phyloP scores from a whole-genome alignment of 2,888 invertebrate species.

The Pseudeuparius sepicola region DNA sequence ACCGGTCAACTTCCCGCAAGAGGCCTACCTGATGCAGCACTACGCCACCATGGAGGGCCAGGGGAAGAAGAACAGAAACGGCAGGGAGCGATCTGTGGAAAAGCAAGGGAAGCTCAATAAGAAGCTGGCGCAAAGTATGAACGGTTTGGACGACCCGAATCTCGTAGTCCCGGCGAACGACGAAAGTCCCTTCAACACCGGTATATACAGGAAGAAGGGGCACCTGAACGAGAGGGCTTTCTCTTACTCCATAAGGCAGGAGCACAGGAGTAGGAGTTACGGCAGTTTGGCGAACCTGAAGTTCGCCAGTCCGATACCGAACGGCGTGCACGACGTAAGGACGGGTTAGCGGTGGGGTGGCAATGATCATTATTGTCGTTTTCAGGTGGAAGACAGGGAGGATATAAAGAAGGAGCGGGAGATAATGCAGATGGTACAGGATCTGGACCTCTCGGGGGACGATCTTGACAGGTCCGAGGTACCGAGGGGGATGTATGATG shows the following conservation, averaged over 20 bases:
- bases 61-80: constrained; percentile 36
- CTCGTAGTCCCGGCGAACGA: constrained; percentile 29
- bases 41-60: constrained; percentile 45
- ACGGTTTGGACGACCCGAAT: constrained; percentile 47
- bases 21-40: constrained; percentile 48
- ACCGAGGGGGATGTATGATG: constrained; percentile 50
- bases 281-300: constrained; percentile 85
- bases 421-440: constrained; percentile 89
- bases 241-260: constrained; percentile 87
- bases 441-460: constrained; percentile 71
- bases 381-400: constrained; percentile 56
- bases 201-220: constrained; percentile 84
- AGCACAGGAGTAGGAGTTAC: constrained; percentile 86
- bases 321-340: constrained; percentile 38
- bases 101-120: constrained; percentile 40
- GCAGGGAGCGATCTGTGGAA: constrained; percentile 45
- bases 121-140: constrained; percentile 60
- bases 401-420: constrained; percentile 83
- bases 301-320: constrained; percentile 63
- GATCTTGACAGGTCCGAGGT: constrained; percentile 59
- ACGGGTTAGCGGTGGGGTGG: no score
- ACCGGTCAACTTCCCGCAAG: constrained; percentile 47
- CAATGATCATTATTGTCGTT: no score
- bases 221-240: constrained; percentile 89
- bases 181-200: constrained; percentile 60